Percentiles rank a stretch among this genome's conserved stretches.
Conservation (phyloP, 1,140 invertebrate genomes). For the Sycophaga agraensis region DNA sequence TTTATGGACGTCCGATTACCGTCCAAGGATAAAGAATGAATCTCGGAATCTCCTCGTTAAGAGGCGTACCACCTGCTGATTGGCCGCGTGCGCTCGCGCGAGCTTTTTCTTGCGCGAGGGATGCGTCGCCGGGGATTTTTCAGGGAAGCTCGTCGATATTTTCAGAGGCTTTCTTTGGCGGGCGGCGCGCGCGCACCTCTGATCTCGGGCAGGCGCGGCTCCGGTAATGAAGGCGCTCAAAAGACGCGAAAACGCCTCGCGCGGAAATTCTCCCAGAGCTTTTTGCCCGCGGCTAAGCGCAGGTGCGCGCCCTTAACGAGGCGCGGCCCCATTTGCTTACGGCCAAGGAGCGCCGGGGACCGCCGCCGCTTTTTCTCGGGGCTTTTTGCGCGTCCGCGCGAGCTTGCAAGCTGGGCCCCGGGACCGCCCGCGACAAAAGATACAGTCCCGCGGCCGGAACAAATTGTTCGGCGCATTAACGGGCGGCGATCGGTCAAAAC, state of each 20-base stretch:
- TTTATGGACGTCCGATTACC: constrained; percentile 32
- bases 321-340: no score
- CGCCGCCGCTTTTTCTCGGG: no score
- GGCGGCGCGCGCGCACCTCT: neutral
- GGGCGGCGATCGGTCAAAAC: no score
- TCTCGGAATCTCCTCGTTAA: constrained; percentile 40
- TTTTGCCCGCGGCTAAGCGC: neutral
- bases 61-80: constrained; percentile 40
- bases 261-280: constrained; percentile 26
- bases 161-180: neutral
- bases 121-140: constrained; percentile 25
- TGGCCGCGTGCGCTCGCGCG: constrained; percentile 18
- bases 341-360: no score
- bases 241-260: constrained; percentile 21
- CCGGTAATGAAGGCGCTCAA: constrained; percentile 16
- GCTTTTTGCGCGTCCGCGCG: neutral
- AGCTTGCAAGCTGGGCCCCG: neutral
- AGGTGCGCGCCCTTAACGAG: neutral
- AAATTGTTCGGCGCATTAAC: no score
- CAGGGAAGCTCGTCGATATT: constrained; percentile 24
- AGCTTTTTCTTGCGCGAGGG: constrained; percentile 14
- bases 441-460: no score
- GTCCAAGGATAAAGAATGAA: constrained; percentile 37
- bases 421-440: no score
- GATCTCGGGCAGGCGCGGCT: neutral